Evolutionary conservation across 2,888 invertebrate genomes (phyloP).

Genomic region (Zhengitettix transpicula): DNA sequence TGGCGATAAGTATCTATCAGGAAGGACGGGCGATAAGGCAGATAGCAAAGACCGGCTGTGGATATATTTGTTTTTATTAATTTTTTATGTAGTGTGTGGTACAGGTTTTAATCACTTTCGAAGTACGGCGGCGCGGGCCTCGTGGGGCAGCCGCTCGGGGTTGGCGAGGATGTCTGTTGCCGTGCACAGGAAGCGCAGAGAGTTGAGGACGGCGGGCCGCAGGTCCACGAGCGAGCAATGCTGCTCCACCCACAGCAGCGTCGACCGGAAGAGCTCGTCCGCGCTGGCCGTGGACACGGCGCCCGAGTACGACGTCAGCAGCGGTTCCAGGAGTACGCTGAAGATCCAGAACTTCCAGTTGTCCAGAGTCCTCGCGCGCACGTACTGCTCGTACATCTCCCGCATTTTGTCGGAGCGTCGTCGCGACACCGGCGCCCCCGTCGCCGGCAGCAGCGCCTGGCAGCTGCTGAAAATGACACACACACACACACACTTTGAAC

Average conservation of each 20-base stretch:
- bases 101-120: too few relatives aligned
- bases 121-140: slow-evolving; percentile 61
- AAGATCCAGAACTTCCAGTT: slow-evolving; percentile 99
- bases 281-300: slow-evolving; percentile 83
- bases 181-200: slow-evolving; percentile 76
- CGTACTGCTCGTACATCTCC: slow-evolving; percentile 87
- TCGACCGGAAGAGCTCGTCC: slow-evolving; percentile 81
- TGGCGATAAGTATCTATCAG: too few relatives aligned
- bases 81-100: too few relatives aligned
- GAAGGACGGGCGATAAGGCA: too few relatives aligned
- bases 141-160: slow-evolving; percentile 75
- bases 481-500: too few relatives aligned
- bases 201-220: slow-evolving; percentile 82
- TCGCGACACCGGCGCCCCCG: slow-evolving; percentile 83
- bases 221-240: slow-evolving; percentile 89
- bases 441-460: slow-evolving; percentile 87
- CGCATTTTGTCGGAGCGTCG: slow-evolving; percentile 80
- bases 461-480: slow-evolving; percentile 51
- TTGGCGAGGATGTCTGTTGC: slow-evolving; percentile 83
- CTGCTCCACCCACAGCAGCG: slow-evolving; percentile 88
- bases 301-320: slow-evolving; percentile 80
- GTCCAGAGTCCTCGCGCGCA: slow-evolving; percentile 64
- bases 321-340: slow-evolving; percentile 75
- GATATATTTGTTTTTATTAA: too few relatives aligned
- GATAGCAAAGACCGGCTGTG: too few relatives aligned